Conservation (phyloP, 1,140 invertebrate species). For the Papilio xuthus region DNA sequence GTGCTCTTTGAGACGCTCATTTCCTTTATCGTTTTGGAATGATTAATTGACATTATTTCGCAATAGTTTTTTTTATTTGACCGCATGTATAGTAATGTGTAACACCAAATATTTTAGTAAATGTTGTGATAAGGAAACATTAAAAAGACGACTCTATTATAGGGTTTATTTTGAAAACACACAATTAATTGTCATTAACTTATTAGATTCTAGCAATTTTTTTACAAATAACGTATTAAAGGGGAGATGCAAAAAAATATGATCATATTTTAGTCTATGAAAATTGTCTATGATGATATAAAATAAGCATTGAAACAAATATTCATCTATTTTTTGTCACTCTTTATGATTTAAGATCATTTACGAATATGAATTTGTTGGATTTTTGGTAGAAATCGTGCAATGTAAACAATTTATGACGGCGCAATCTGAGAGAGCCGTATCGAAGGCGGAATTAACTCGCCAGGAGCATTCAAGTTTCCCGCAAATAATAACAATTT, state of each 20-base stretch:
- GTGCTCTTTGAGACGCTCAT: conserved; percentile 57
- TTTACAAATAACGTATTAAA: no score
- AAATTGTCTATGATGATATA: no score
- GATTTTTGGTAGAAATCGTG: conserved; percentile 26
- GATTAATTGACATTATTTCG: conserved; percentile 63
- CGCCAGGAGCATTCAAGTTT: conserved; percentile 64
- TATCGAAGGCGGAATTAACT: conserved; percentile 46
- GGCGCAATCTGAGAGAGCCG: conserved; percentile 36
- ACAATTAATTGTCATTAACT: no score
- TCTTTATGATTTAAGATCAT: background rate
- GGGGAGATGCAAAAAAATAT: no score
- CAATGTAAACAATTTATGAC: conserved; percentile 22
- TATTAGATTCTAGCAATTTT: no score
- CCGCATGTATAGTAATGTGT: background rate
- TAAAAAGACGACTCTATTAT: no score
- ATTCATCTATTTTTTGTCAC: background rate
- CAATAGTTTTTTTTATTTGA: conserved; percentile 35
- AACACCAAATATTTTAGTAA: conserved; percentile 23
- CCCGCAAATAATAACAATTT: conserved; percentile 74
- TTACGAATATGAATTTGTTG: conserved; percentile 2
- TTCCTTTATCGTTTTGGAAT: conserved; percentile 54
- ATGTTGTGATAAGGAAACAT: background rate
- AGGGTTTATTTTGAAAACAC: no score
- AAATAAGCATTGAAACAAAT: no score
- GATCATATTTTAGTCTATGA: no score